These are phyloP conservation scores for Myodes glareolus DNA, from an alignment of 2,113 vertebrate species.

Conservation along the genomic window DNA sequence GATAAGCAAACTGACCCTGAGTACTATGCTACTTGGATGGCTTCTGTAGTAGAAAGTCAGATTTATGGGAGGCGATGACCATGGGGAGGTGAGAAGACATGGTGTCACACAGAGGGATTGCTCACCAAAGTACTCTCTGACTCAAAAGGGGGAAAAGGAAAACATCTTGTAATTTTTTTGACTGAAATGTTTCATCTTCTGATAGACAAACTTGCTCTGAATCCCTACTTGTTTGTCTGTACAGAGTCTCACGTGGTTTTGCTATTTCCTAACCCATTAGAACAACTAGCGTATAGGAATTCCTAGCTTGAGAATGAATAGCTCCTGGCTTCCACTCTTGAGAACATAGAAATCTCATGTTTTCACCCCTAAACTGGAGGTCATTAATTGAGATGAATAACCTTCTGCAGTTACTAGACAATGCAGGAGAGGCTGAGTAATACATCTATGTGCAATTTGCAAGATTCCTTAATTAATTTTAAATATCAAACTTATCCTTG, in stretches of 20 bases:
- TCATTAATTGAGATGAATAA: constrained; percentile 65
- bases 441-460: constrained; percentile 52
- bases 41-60: not conserved
- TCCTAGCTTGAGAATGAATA: constrained; percentile 31
- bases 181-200: constrained; percentile 10
- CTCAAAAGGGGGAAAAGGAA: not conserved
- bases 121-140: not conserved
- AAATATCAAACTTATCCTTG: constrained; percentile 50
- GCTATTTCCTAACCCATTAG: constrained; percentile 48
- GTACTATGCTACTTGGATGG: not conserved
- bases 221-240: not conserved
- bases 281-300: constrained; percentile 22
- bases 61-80: not conserved
- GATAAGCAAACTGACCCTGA: not conserved
- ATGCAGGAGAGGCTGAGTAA: constrained; percentile 57
- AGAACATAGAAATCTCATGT: constrained; percentile 57
- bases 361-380: constrained; percentile 35
- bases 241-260: not conserved
- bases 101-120: not conserved
- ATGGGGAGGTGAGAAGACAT: not conserved
- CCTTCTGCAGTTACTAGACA: constrained; percentile 51
- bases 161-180: not conserved
- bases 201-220: not conserved
- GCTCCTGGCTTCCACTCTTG: constrained; percentile 21
- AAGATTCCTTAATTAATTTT: constrained; percentile 70